These are phyloP conservation scores for Drosophila ezoana DNA, from an alignment of 2,888 invertebrate genomes.

Conservation along the genomic window DNA sequence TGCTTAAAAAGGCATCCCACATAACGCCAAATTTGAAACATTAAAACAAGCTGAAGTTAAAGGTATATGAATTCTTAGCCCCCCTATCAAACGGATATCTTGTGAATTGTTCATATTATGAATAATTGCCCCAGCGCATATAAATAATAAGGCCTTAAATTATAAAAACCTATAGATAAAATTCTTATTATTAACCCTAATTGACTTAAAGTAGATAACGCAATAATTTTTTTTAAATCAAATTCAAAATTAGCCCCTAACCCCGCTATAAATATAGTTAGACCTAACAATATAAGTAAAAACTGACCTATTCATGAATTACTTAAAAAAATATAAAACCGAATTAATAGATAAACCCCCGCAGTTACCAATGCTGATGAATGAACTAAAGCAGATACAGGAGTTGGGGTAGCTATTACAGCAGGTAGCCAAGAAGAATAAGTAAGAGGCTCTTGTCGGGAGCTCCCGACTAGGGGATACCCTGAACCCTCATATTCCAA, in stretches of 20 bases:
- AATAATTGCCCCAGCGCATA: slow-evolving; percentile 90
- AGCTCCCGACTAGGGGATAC: no score
- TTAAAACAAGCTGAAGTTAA: slow-evolving; percentile 86
- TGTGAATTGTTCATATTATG: slow-evolving; percentile 88
- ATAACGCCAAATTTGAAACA: slow-evolving; percentile 87
- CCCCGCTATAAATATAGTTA: slow-evolving; percentile 88
- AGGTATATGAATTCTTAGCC: slow-evolving; percentile 1
- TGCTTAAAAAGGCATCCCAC: slow-evolving; percentile 88
- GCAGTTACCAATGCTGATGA: slow-evolving; percentile 89
- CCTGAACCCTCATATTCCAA: no score
- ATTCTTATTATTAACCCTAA: slow-evolving; percentile 90
- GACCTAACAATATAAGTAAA: slow-evolving; percentile 86
- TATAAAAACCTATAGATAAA: slow-evolving; percentile 86
- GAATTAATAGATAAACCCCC: slow-evolving; percentile 83
- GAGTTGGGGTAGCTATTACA: slow-evolving; percentile 88
- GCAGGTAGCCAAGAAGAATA: slow-evolving; percentile 91
- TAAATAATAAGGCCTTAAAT: slow-evolving; percentile 91
- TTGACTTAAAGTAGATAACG: slow-evolving; percentile 91
- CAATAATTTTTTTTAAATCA: slow-evolving; percentile 92
- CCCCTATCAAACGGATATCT: slow-evolving; percentile 48
- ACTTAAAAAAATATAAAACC: slow-evolving; percentile 83
- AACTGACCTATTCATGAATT: slow-evolving; percentile 85
- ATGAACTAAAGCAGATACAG: slow-evolving; percentile 29
- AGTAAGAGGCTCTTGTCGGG: no score
- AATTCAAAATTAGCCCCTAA: slow-evolving; percentile 88